Conservation (phyloP, 2,113 vertebrate species). For the Elaphurus davidianus region DNA sequence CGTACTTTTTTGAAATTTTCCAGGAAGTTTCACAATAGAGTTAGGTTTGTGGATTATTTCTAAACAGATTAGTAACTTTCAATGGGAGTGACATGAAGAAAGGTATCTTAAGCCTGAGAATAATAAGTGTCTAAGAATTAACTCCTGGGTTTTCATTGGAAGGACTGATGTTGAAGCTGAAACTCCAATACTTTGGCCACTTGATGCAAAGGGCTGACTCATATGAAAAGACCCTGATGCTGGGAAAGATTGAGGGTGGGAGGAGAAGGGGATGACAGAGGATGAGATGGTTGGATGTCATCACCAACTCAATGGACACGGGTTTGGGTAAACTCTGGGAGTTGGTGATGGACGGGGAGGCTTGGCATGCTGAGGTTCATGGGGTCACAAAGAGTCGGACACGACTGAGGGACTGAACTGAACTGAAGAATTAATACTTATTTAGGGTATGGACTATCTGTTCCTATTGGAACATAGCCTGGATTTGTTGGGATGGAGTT, state of each 20-base stretch:
- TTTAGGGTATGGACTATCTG: neutral
- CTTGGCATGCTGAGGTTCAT: neutral
- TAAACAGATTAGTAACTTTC: neutral
- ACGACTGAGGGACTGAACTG: neutral
- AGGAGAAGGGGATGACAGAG: neutral
- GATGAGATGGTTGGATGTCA: neutral
- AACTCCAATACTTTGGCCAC: neutral
- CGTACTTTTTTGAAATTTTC: neutral
- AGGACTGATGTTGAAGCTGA: neutral
- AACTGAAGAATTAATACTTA: neutral
- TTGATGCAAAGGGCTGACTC: rapidly evolving
- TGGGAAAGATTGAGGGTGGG: neutral
- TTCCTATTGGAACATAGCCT: neutral
- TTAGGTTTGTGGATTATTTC: neutral
- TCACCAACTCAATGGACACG: neutral
- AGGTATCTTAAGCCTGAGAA: neutral
- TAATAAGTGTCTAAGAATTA: neutral
- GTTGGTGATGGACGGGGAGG: neutral
- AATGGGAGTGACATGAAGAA: neutral
- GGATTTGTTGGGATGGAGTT: neutral
- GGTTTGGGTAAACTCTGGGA: neutral
- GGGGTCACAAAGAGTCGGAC: neutral
- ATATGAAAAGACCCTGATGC: neutral
- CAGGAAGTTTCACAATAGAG: neutral
- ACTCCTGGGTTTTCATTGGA: neutral